phyloP scores from a whole-genome alignment of 2,113 vertebrate genomes.

The Chrysochloris asiatica region DNA sequence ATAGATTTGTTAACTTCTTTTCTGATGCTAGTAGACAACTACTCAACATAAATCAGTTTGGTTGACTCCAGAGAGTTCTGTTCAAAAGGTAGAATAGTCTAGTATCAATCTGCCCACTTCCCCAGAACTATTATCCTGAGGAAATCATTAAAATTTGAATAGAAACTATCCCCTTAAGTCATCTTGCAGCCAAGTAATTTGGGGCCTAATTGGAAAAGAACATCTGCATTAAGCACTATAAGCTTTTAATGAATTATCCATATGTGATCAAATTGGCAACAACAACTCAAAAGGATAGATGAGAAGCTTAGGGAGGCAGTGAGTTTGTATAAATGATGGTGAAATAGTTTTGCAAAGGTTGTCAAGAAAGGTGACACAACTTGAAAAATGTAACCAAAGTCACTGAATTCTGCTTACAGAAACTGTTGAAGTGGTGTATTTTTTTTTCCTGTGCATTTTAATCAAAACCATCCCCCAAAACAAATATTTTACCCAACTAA shows the following conservation, averaged over 20 bases:
- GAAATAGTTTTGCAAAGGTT: not conserved
- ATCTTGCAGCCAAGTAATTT: not conserved
- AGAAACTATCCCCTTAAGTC: not conserved
- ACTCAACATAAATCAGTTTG: not conserved
- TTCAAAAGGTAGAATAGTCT: not conserved
- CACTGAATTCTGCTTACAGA: not conserved
- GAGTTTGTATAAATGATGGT: not conserved
- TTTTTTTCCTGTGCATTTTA: not conserved
- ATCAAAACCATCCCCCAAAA: too few species aligned
- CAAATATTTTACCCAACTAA: constrained; percentile 1
- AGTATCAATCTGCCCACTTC: not conserved
- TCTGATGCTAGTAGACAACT: not conserved
- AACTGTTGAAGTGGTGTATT: not conserved
- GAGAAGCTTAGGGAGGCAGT: not conserved
- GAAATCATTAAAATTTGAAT: not conserved
- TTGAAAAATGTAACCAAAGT: not conserved
- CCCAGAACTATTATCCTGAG: not conserved
- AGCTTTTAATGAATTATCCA: not conserved
- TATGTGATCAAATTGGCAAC: not conserved
- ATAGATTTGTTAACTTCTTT: constrained; percentile 37
- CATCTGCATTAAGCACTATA: not conserved
- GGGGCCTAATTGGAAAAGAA: not conserved
- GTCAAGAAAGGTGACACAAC: not conserved
- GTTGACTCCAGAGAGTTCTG: not conserved
- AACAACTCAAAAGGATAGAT: not conserved